Evolutionary conservation across 2,113 vertebrate genomes (phyloP), one percentile per base, ranked within the genome.

Genomic region (Tretioscincus oriximinensis): DNA sequence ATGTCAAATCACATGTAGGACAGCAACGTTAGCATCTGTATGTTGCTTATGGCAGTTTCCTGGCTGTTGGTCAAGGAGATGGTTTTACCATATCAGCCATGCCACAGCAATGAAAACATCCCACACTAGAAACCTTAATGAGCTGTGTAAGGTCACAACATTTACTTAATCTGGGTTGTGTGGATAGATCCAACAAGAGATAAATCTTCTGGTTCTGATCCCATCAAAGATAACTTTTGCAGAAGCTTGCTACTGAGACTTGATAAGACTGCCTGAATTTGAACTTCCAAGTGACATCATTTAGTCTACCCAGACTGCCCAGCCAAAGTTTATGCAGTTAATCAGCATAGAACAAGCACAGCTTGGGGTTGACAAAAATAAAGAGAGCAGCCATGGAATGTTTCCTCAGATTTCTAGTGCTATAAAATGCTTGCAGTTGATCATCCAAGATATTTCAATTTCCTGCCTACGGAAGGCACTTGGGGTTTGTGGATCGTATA

Each of bases 401-500:
- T 29, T 20, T 7, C 68, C 20, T 49, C 69, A 7, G 41, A 18
- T 80, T 64, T 28, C 9, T 41, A 29, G 26, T 26, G 28, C 54
- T 79, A 26, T 11, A 63, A 10, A 79, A 63, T 24, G 68, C 77
- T 54, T 64, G 58, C 29, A 49, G 58, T 63, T 79, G 20, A 28
- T 61, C 35, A 47, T 45, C 45, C 67, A 61, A 80, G 58, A 80
- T 47, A 58, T 80, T 63, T 64, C 54, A 80, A 72, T 58, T 58
- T 18, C 49, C 47, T 24, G 68, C 68, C 49, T 29, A 41, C 67
- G 35, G 68, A 63, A 71, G 41, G 16, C n/a, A 29, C 31, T 79
- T 35, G 58, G 70, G 78, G 58, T 35, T 71, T 63, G 26, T 35
- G 58, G 65, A 69, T 35, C 1, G 12, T 28, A 71, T 58, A 80